Conservation (phyloP, 2,888 invertebrate species). For the Choreutis nemorana region DNA sequence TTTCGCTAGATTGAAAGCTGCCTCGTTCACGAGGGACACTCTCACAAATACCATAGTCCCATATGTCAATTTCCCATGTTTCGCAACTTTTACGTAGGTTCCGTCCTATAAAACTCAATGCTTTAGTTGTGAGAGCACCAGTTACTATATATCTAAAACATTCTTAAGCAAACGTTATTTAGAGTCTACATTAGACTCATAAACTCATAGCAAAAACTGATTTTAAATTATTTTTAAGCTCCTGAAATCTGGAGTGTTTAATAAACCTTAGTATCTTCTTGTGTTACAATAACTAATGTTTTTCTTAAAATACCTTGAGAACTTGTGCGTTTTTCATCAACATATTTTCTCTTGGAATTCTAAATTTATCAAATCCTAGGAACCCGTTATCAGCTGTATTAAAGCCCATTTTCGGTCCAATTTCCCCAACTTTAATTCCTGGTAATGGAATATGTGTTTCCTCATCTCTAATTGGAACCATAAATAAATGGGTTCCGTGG, state of each 20-base stretch:
- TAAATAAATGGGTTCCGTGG: conserved; percentile 88
- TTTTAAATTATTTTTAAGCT: too few relatives aligned
- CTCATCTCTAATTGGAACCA: conserved; percentile 86
- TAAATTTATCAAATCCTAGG: conserved; percentile 81
- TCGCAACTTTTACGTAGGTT: conserved; percentile 79
- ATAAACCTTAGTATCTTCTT: too few relatives aligned
- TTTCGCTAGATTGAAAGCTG: conserved; percentile 74
- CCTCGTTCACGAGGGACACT: conserved; percentile 78
- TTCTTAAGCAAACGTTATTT: too few relatives aligned
- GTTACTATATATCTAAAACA: too few relatives aligned
- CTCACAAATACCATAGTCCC: conserved; percentile 94
- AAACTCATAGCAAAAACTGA: too few relatives aligned
- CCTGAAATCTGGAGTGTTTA: too few relatives aligned
- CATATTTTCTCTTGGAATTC: conserved; percentile 88
- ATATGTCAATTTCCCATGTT: conserved; percentile 83
- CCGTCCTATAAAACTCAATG: conserved; percentile 81
- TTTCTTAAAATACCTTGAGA: conserved; percentile 13
- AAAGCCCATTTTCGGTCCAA: conserved; percentile 91
- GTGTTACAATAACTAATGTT: conserved; percentile 7
- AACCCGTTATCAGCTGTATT: conserved; percentile 91
- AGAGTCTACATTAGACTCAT: too few relatives aligned
- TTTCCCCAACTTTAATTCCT: conserved; percentile 90
- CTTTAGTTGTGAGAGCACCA: too few relatives aligned
- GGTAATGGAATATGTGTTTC: conserved; percentile 84
- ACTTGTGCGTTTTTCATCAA: conserved; percentile 92